Evolutionary conservation across 1,140 invertebrate species (phyloP), one percentile per base, ranked within the genome.

Genomic region (Diplogasteroides magnus): DNA sequence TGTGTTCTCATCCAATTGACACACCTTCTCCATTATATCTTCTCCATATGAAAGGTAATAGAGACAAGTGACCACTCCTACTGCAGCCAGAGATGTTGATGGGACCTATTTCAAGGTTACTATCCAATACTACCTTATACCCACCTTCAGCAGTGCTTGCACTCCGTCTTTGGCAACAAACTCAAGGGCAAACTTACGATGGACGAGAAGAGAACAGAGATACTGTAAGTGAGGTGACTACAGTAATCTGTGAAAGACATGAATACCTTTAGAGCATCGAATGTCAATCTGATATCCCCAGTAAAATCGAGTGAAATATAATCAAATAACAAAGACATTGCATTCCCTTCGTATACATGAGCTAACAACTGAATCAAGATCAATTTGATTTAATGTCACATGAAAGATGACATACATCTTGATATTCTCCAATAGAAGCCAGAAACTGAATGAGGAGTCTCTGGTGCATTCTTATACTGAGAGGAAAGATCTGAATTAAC

Each of bases 11-110:
- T 91, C 89, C 77, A 95, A 85, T 3, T 90, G 84, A 79, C 93
- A 95, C 2, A 97, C 91, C 74, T 91, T 87, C 84, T 97, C 94
- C 91, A 98, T 95, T 0, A 93, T 92, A 84, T 97, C 94, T 83
- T 96, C 93, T 84, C 91, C 94, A 84, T 97, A 97, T 0, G 93
- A 92, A 58, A 98, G 85, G 84, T 97, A 97, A 84, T 97, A 97
- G 2, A 98, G 86, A 82, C 93, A 95, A 68, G 97, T 91, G 0
- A 93, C 93, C 13, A 97, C 93, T 14, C 94, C 95, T 1, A 93
- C 95, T 0, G 94, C 92, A 1, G 94, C 92, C 31, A 97, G 89
- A 55, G 92, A 94, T 1, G 93, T 94, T 37, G 91, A 48, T 6
- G 37, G 37, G 37, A 48, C 37, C 37, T 48, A 19, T 19, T 11